Evolutionary conservation across 2,888 invertebrate genomes (phyloP), one percentile per base, ranked within the genome.

Genomic region (Meta bourneti): DNA sequence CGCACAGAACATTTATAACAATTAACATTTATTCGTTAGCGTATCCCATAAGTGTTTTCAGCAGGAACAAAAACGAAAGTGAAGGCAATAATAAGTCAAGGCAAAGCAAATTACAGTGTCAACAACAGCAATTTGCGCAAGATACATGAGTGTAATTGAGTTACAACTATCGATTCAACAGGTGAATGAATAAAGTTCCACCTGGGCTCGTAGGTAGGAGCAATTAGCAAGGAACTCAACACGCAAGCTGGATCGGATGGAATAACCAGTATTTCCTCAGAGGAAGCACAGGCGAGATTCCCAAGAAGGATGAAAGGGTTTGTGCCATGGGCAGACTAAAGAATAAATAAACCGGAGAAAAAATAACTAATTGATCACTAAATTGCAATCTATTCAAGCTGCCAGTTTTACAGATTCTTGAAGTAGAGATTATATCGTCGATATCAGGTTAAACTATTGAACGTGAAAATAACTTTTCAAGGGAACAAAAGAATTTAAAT

Each of bases 31-130:
- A 34, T 61, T 61, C 61, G 61, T 9, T 61, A 61, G 11, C 61
- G 11, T 61, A 61, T 16, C 61, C 7, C 13, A 61, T 61, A 61
- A 34, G 34, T 34, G 34, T 34, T 34, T 34, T 61, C 7, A 61
- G 9, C 61, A 34, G 34, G 11, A 61, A 61, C 11, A 61, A 0
- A 34, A 61, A 61, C 11, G 16, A 61, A 16, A 16, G 16, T 9
- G 16, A 61, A 16, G 61, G 61, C 61, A 61, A 61, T 61, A 16
- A 61, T 61, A 34, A 34, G 1, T 34, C 34, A 34, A 34, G 19
- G 72, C 11, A 19, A 19, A 20, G 34, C 49, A 54, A 83, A 83
- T 83, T 72, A 83, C 52, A 83, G 72, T 74, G 83, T 74, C 83
- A 83, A 83, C 83, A 72, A 19, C 54, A 83, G 20, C 16, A 16